Evolutionary conservation across 2,797 vertebrate species (phyloP), one percentile per base, ranked within the genome.

Genomic region (Danio choprae): DNA sequence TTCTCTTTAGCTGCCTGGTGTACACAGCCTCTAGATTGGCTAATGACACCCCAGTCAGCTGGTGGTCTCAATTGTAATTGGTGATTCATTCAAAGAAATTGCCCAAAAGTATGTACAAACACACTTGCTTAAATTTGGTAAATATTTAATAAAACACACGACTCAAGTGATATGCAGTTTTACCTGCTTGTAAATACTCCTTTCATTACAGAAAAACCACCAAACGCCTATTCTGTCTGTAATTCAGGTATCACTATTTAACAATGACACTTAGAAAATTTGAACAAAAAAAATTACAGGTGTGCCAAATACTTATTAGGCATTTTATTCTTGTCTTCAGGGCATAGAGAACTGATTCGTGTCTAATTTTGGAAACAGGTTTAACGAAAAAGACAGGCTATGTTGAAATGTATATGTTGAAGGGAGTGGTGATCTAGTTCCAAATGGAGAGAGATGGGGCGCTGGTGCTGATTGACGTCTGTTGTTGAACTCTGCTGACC

Each of bases 401-500:
- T 13, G 15, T 40, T 56, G 50, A 36, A 77, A 67, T 4, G 1
- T 4, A 65, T 56, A 46, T 4, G 50, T 56, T 77, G 50, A 77
- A 48, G 63, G 16, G 41, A 44, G 38, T 1, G 0, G 38, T 55
- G 48, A 41, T 18, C 53, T 11, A 53, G 5, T 29, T 68, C 65
- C 18, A 46, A 50, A 9, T 44, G 29, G 29, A 36, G 20, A 72
- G 13, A 16, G 15, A 58, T 18, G 62, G 6, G 38, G 50, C 40
- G 43, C 50, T 67, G 20, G 16, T 46, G 53, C 12, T 12, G 5
- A 68, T 22, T 46, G 51, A 48, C 7, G 0, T 16, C 46, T 43
- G 18, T 59, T 59, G 20, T 44, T 8, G 5, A 20, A 53, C 41
- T 43, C 20, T 12, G 5, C 1, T 0, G 80, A 99, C 98, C 97